These are phyloP conservation scores for Tetragonisca angustula DNA, from an alignment of 2,888 invertebrate species.

Conservation along the genomic window DNA sequence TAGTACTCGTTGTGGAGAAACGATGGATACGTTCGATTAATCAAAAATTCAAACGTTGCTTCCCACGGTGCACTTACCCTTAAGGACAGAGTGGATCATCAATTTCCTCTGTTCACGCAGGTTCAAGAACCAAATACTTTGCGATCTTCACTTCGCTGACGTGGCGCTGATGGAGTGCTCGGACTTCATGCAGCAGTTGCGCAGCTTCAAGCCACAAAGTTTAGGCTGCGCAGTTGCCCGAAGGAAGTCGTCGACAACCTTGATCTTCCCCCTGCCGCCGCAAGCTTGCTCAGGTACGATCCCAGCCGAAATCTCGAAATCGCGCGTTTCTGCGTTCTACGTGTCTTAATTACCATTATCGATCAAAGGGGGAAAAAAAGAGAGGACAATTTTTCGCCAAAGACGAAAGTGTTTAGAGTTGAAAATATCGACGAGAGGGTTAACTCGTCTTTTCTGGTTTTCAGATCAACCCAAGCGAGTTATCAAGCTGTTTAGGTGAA, in stretches of 20 bases:
- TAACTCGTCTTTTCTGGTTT: too few species aligned
- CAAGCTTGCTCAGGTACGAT: conserved; percentile 95
- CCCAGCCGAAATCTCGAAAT: neutral
- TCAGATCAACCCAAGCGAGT: too few species aligned
- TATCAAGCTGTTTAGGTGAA: too few species aligned
- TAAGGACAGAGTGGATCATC: neutral
- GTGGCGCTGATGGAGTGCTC: conserved; percentile 98
- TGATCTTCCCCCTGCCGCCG: conserved; percentile 96
- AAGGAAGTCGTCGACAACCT: conserved; percentile 96
- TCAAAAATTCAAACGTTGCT: neutral
- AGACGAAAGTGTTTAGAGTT: too few species aligned
- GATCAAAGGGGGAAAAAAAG: too few species aligned
- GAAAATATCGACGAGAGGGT: too few species aligned
- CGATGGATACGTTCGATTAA: neutral
- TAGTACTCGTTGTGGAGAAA: neutral
- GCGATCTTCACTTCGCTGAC: conserved; percentile 98
- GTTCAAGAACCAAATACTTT: conserved; percentile 95
- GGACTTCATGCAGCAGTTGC: conserved; percentile 98
- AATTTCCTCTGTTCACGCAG: conserved; percentile 78
- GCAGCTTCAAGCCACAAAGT: conserved; percentile 97
- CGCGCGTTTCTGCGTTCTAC: too few species aligned
- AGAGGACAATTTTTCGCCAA: too few species aligned
- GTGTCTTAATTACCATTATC: too few species aligned
- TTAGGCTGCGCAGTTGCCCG: conserved; percentile 97
- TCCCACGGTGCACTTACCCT: neutral